Conservation (phyloP, 2,797 vertebrate species). For the Margarornis squamiger region DNA sequence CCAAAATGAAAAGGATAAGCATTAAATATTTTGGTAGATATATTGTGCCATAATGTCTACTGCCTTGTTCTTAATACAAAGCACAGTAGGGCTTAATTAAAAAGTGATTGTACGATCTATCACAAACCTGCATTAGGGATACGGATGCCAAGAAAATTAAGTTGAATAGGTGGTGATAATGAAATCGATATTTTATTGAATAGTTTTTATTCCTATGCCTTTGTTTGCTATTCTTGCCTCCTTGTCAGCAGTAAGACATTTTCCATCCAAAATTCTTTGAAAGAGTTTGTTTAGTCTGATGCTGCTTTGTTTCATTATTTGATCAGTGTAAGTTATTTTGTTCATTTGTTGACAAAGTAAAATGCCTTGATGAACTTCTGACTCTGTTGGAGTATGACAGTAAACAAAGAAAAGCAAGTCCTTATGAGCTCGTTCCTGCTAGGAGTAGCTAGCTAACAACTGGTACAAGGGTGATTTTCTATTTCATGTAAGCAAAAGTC, state of each 20-base stretch:
- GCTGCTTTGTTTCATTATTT: slow-evolving; percentile 42
- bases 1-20: slow-evolving; percentile 68
- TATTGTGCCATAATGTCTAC: slow-evolving; percentile 74
- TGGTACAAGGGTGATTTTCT: slow-evolving; percentile 33
- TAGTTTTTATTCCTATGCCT: slow-evolving; percentile 66
- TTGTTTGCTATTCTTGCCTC: slow-evolving; percentile 60
- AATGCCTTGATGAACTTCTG: slow-evolving; percentile 58
- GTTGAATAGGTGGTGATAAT: slow-evolving; percentile 68
- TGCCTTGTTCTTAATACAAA: slow-evolving; percentile 76
- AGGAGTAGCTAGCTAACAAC: not conserved
- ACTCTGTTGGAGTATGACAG: slow-evolving; percentile 3
- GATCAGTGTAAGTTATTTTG: not conserved
- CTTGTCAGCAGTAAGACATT: slow-evolving; percentile 44
- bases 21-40: slow-evolving; percentile 75
- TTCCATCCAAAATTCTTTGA: slow-evolving; percentile 49
- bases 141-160: slow-evolving; percentile 67
- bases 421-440: not conserved
- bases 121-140: slow-evolving; percentile 64
- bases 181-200: slow-evolving; percentile 71
- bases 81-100: slow-evolving; percentile 78
- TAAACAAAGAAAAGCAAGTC: slow-evolving; percentile 48
- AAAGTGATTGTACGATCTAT: slow-evolving; percentile 72
- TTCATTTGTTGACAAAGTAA: slow-evolving; percentile 27
- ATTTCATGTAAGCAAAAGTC: slow-evolving; percentile 32
- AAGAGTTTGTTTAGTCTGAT: not conserved